Evolutionary conservation across 2,888 invertebrate genomes (phyloP), one percentile per base, ranked within the genome.

Genomic region (Synanthedon formicaeformis): DNA sequence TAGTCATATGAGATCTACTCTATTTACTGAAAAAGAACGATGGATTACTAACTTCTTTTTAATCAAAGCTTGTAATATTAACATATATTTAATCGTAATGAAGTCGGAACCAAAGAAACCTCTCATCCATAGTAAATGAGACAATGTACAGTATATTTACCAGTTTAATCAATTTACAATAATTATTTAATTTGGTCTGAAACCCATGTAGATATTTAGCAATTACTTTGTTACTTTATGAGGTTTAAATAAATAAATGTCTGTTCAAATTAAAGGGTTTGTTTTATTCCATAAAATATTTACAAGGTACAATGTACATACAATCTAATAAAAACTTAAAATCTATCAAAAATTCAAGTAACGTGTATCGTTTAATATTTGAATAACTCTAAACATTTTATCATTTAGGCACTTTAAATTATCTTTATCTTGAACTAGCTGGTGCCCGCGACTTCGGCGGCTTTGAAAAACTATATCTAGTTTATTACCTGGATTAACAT

Each of bases 211-310:
- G 16, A 12, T 14, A 49, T 49, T 12, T 16, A 23, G 49, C 10
- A 49, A 16, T 16, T 49, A 18, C 12, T 49, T 23, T 49, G 84
- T 86, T 86, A 78, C 77, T 79, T 81, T 78, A 73, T 78, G 78
- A 83, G 71, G 76, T 83, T 82, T 82, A 79, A 86, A 85, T 34
- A 34, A 34, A 34, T 87, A 86, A 86, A 86, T 86, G 85, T 86
- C 78, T 83, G 85, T 86, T 85, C 78, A 73, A 65, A 57, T 34
- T 53, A 55, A 55, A 56, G 58, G 51, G 72, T 72, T 77, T 69
- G 70, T 73, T 72, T 62, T 54, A 54, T 54, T 56, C 56, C 23
- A 52, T 50, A 53, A 16, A 53, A 54, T 52, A 41, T 49, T 53
- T 51, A 53, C 48, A 54, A 52, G 52, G 34, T 34, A 34, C 6